These are phyloP conservation scores for Caenorhabditis sulstoni DNA, from an alignment of 2,888 invertebrate genomes.

Conservation along the genomic window DNA sequence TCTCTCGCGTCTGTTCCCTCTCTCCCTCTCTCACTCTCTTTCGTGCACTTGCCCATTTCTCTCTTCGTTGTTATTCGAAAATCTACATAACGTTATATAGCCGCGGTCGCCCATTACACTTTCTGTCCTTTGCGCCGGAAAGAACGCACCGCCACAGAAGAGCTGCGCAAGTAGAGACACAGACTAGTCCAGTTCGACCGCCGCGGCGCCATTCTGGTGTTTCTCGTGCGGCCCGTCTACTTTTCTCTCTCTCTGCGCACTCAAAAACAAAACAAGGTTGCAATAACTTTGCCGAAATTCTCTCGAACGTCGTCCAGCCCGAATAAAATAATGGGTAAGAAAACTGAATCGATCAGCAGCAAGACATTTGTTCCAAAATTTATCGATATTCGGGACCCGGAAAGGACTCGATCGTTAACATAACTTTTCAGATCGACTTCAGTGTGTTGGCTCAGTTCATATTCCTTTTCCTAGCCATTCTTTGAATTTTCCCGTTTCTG, in stretches of 20 bases:
- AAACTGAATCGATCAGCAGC: neutral
- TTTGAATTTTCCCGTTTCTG: no score
- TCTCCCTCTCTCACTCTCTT: slow-evolving; percentile 15
- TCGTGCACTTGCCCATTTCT: slow-evolving; percentile 1
- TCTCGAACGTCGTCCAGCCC: slow-evolving; percentile 6
- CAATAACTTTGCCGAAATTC: slow-evolving; percentile 3
- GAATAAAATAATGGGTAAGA: slow-evolving; percentile 28
- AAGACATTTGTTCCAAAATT: no score
- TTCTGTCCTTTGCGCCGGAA: slow-evolving; percentile 20
- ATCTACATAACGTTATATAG: slow-evolving; percentile 48
- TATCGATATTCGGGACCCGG: no score
- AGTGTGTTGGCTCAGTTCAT: neutral
- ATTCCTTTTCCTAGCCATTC: no score
- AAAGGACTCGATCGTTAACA: no score
- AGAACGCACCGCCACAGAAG: slow-evolving; percentile 5
- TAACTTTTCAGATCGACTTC: no score
- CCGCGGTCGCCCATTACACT: slow-evolving; percentile 26
- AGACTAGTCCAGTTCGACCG: neutral
- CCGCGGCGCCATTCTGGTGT: slow-evolving; percentile 34
- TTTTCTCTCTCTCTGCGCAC: neutral
- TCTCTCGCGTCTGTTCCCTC: slow-evolving; percentile 11
- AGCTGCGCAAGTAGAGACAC: neutral
- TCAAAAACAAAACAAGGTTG: slow-evolving; percentile 13
- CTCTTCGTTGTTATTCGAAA: slow-evolving; percentile 14
- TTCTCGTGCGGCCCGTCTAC: slow-evolving; percentile 6